Base-by-base conservation (phyloP, 2,888 invertebrate species). In the Rhingia campestris region DNA sequence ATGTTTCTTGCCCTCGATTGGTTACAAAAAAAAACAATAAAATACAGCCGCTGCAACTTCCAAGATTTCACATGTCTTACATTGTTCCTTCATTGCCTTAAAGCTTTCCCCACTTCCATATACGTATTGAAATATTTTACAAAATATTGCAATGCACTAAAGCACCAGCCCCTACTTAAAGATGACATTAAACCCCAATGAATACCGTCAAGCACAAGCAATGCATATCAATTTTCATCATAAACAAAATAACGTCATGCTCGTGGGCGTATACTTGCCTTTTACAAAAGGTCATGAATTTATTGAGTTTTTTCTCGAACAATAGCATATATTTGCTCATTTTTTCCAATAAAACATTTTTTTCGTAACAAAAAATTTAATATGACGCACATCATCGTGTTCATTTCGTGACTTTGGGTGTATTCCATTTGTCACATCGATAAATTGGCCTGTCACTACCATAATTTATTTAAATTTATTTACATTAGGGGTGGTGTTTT, bases 401-500 rank as follows among this genome's bases (percentile, higher is more conserved):
- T n/a, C 41, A n/a, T 63, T 39, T 12, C 39, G 30, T 10, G 33
- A 3, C 10, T 14, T 41, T 41, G 4, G 41, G 41, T 67, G 4
- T 22, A 37, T 35, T 54, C 51, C 43, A 3, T 35, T 45, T 67
- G 67, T 35, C 43, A 54, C 4, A 45, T 67, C 43, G 33, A 54
- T 54, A 43, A 67, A 67, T 54, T 54, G 35, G 6, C 43, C 41
- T 47, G 58, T 69, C 47, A 58, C 47, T 5, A 2, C 39, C 37
- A 32, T 45, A 58, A 69, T 58, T 69, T 58, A 39, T 69, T 69
- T 58, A 10, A 4, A 67, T 56, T 56, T 33, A 35, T 14, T 22
- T 22, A 22, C 22, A 22, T 22, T 22, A 22, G 22, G 22, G 22
- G 22, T 22, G 22, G 7, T 12, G 9, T 41, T 10, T 12, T 10